Conservation (phyloP, 1,140 invertebrate genomes). For the Amyelois transitella region DNA sequence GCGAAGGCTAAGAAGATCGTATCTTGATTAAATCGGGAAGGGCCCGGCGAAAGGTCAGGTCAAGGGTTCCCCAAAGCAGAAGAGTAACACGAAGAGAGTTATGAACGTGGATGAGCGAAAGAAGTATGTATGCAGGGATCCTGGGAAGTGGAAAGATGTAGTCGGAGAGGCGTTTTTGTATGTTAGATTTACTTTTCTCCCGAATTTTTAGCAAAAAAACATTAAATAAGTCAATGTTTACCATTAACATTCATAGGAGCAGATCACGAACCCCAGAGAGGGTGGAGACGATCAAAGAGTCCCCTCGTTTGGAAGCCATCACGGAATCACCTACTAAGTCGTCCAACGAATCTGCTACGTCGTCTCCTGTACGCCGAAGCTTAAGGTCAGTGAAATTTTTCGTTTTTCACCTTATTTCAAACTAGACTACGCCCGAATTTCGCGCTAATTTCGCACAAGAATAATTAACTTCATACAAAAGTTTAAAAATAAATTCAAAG, state of each 20-base stretch:
- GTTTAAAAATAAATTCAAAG: neutral
- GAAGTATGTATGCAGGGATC: too few species aligned
- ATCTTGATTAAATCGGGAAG: too few species aligned
- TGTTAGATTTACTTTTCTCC: too few species aligned
- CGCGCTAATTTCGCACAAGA: neutral
- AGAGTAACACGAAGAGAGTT: too few species aligned
- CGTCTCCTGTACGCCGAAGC: slow-evolving; percentile 28
- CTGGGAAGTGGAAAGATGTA: too few species aligned
- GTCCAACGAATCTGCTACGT: slow-evolving; percentile 16
- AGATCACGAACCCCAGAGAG: slow-evolving; percentile 48
- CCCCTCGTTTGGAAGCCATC: slow-evolving; percentile 31
- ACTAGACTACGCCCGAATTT: neutral
- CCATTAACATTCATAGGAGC: slow-evolving; percentile 20
- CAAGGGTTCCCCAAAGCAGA: too few species aligned
- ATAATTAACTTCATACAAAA: neutral
- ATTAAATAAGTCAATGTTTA: neutral
- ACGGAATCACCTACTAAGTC: slow-evolving; percentile 22
- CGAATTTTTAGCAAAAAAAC: neutral
- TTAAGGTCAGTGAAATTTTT: slow-evolving; percentile 21
- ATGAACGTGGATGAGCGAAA: too few species aligned
- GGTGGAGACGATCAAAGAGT: slow-evolving; percentile 24
- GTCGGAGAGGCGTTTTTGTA: too few species aligned
- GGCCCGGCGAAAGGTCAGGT: too few species aligned
- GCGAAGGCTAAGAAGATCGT: too few species aligned
- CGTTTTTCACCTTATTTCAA: slow-evolving; percentile 1